These are phyloP conservation scores for Nasonovia ribisnigri DNA, from an alignment of 2,888 invertebrate species.

Conservation along the genomic window DNA sequence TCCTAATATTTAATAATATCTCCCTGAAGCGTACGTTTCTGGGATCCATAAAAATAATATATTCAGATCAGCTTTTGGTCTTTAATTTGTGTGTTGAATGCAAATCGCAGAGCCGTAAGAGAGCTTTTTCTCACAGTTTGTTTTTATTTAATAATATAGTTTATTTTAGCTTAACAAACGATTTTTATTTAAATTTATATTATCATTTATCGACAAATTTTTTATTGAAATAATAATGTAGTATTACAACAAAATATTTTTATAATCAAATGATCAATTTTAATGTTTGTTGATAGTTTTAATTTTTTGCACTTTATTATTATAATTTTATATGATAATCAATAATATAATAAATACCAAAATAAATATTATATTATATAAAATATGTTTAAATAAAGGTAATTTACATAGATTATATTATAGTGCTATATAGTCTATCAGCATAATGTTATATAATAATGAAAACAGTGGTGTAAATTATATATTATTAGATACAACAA, in stretches of 20 bases:
- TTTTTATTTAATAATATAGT: slow-evolving; percentile 7
- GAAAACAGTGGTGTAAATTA: no score
- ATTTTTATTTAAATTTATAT: not conserved
- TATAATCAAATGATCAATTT: not conserved
- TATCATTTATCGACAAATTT: not conserved
- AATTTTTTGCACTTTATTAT: no score
- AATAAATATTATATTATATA: no score
- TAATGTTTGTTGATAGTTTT: no score
- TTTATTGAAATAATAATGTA: not conserved
- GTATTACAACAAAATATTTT: not conserved
- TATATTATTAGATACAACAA: no score
- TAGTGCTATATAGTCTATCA: no score
- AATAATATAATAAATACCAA: no score
- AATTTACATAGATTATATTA: no score
- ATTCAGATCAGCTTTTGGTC: not conserved
- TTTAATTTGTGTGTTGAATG: slow-evolving; percentile 12
- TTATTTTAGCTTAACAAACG: not conserved
- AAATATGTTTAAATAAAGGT: no score
- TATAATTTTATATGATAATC: no score
- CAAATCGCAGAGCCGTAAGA: not conserved
- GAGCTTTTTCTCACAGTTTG: slow-evolving; percentile 2
- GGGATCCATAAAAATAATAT: not conserved
- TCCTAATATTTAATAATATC: not conserved
- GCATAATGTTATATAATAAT: no score
- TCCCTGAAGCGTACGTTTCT: not conserved